Percentiles rank a stretch among this genome's conserved stretches.
These are phyloP conservation scores for Scelioninae gen. 2 DNA, from an alignment of 2,888 invertebrate genomes.

Conservation along the genomic window DNA sequence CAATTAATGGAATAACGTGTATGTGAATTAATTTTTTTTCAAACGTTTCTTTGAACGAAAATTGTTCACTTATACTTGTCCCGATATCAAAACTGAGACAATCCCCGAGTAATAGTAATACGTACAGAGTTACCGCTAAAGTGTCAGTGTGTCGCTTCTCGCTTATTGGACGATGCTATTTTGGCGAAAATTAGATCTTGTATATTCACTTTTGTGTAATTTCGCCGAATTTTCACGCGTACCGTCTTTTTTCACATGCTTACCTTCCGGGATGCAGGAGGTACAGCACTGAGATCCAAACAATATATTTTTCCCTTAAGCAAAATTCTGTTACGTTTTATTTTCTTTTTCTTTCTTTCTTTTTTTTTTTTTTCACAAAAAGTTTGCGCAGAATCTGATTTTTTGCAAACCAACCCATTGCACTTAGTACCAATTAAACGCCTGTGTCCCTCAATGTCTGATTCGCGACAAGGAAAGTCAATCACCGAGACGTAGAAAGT, in stretches of 20 bases:
- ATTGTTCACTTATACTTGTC: no score
- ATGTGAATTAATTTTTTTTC: no score
- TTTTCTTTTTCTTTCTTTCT: slow-evolving; percentile 2
- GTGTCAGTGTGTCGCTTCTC: slow-evolving; percentile 61
- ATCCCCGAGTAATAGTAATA: no score
- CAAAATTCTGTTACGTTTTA: slow-evolving; percentile 18
- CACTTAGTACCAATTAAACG: slow-evolving; percentile 20
- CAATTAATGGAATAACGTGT: no score
- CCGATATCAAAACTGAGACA: not conserved
- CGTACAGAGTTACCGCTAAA: slow-evolving; percentile 42
- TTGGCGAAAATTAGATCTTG: slow-evolving; percentile 51
- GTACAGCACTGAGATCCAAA: slow-evolving; percentile 68
- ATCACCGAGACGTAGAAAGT: slow-evolving; percentile 1
- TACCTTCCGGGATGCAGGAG: slow-evolving; percentile 74
- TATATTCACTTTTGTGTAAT: slow-evolving; percentile 57
- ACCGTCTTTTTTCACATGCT: slow-evolving; percentile 72
- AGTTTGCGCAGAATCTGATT: slow-evolving; percentile 17
- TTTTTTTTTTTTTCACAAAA: slow-evolving; percentile 2
- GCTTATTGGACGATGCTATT: slow-evolving; percentile 55
- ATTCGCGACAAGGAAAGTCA: slow-evolving; percentile 2
- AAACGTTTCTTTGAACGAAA: no score
- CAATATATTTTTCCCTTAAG: slow-evolving; percentile 22
- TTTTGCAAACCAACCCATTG: slow-evolving; percentile 21
- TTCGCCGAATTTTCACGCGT: slow-evolving; percentile 69
- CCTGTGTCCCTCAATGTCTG: not conserved